Conservation (phyloP, 1,140 invertebrate genomes). For the Oncopodura yosiiana region DNA sequence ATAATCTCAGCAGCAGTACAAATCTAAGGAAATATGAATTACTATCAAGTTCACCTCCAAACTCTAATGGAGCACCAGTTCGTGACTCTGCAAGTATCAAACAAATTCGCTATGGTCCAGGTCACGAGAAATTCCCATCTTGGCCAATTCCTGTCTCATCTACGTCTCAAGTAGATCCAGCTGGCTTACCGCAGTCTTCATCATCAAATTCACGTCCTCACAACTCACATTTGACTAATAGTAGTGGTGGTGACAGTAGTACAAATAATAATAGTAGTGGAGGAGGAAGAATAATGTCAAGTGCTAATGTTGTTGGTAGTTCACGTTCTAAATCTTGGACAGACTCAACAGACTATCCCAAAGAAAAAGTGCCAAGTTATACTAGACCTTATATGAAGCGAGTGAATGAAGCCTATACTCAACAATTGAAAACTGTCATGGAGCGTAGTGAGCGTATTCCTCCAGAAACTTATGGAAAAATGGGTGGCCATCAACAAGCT, state of each 20-base stretch:
- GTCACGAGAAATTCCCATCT: constrained; percentile 70
- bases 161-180: constrained; percentile 47
- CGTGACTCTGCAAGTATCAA: constrained; percentile 60
- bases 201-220: background rate
- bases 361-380: constrained; percentile 55
- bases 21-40: constrained; percentile 16
- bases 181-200: constrained; percentile 21
- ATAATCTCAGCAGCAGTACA: background rate
- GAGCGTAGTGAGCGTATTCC: constrained; percentile 62
- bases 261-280: too few relatives aligned
- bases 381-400: constrained; percentile 58
- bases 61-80: constrained; percentile 45
- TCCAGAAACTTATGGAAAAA: constrained; percentile 42
- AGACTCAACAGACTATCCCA: constrained; percentile 62
- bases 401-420: constrained; percentile 46
- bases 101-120: constrained; percentile 52
- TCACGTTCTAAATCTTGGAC: constrained; percentile 60
- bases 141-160: constrained; percentile 53
- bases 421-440: constrained; percentile 63
- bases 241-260: too few relatives aligned
- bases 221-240: too few relatives aligned
- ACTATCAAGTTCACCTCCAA: background rate
- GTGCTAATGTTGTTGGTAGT: constrained; percentile 35
- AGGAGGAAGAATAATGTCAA: constrained; percentile 22
- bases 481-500: background rate